A percentile compares a stretch with the other conserved stretches of the same genome.
Conservation (phyloP, 2,888 invertebrate species). For the Rhagonycha fulva region DNA sequence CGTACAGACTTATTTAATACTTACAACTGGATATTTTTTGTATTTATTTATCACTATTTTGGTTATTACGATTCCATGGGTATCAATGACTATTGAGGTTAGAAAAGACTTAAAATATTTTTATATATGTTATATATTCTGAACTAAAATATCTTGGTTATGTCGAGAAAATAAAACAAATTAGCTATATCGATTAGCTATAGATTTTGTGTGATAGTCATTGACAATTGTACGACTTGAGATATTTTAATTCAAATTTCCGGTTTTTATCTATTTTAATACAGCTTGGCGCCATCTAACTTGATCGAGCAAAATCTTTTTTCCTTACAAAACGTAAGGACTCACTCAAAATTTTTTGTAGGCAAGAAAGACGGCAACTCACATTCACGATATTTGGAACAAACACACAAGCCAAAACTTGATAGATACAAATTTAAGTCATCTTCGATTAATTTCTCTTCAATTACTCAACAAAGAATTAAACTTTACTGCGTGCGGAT, state of each 20-base stretch:
- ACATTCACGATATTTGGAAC: conserved; percentile 36
- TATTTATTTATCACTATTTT: neutral
- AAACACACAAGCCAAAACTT: conserved; percentile 29
- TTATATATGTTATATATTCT: too few relatives aligned
- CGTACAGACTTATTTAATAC: neutral
- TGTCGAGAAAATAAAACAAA: too few relatives aligned
- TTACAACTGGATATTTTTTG: neutral
- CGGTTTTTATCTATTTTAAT: too few relatives aligned
- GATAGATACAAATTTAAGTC: conserved; percentile 28
- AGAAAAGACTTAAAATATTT: neutral
- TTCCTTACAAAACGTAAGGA: too few relatives aligned
- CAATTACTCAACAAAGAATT: conserved; percentile 30
- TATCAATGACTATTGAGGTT: neutral
- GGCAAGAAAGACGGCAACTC: conserved; percentile 31
- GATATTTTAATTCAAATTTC: too few relatives aligned
- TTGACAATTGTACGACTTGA: too few relatives aligned
- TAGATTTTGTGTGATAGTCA: too few relatives aligned
- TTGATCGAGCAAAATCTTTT: too few relatives aligned
- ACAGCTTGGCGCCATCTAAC: too few relatives aligned
- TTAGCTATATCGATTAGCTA: too few relatives aligned
- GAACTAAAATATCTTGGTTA: too few relatives aligned
- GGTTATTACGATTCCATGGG: neutral
- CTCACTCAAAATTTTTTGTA: too few relatives aligned
- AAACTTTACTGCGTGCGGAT: conserved; percentile 32
- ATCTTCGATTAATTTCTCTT: conserved; percentile 34